Percentiles rank a stretch among this genome's conserved stretches.
These are phyloP conservation scores for Mya arenaria DNA, from an alignment of 1,140 invertebrate genomes.

Conservation along the genomic window DNA sequence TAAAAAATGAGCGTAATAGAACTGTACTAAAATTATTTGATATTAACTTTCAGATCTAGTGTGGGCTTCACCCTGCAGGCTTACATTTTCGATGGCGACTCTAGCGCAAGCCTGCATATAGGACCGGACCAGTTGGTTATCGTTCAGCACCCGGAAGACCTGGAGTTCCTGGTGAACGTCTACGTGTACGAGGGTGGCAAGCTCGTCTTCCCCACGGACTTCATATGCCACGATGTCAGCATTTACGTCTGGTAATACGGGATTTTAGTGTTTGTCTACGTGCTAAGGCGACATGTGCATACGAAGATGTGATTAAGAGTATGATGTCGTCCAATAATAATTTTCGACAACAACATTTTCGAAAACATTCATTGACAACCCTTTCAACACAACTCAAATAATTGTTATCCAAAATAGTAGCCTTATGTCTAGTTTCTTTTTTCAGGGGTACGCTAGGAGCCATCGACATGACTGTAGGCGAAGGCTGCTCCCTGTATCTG, in stretches of 20 bases:
- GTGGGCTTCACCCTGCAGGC: slow-evolving; percentile 8
- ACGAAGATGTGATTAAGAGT: too few relatives aligned
- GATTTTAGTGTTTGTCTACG: too few relatives aligned
- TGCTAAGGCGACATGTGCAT: too few relatives aligned
- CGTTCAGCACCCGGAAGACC: slow-evolving; percentile 65
- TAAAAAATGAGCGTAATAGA: too few relatives aligned
- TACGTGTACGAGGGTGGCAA: slow-evolving; percentile 70
- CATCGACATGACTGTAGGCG: slow-evolving; percentile 65
- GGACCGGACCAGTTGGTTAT: slow-evolving; percentile 64
- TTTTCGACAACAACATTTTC: too few relatives aligned
- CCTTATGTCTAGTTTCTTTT: too few relatives aligned
- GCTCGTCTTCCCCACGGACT: slow-evolving; percentile 64
- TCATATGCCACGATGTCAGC: slow-evolving; percentile 63
- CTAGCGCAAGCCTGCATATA: slow-evolving; percentile 66
- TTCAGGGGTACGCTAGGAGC: slow-evolving; percentile 70
- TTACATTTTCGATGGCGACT: slow-evolving; percentile 66
- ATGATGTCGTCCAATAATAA: too few relatives aligned
- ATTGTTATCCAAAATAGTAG: too few relatives aligned
- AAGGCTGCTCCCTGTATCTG: slow-evolving; percentile 64
- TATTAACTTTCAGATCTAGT: too few relatives aligned
- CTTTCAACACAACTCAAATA: too few relatives aligned
- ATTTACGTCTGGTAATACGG: slow-evolving; percentile 68
- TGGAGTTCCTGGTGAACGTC: slow-evolving; percentile 68
- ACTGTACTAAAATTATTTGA: too few relatives aligned
- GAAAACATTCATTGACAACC: too few relatives aligned